Evolutionary conservation across 2,113 vertebrate genomes (phyloP).

Genomic region (Psettodes erumei): DNA sequence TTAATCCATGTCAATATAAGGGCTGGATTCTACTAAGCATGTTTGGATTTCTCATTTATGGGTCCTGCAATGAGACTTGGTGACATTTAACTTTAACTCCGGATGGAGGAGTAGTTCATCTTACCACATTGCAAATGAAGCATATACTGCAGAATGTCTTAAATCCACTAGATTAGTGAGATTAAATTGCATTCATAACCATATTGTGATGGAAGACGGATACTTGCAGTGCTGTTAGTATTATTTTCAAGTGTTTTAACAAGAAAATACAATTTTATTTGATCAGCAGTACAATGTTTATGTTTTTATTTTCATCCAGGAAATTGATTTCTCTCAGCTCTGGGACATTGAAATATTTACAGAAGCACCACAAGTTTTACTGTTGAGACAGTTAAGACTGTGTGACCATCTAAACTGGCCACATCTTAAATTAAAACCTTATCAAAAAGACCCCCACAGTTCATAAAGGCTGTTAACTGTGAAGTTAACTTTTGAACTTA

Average conservation of each 20-base stretch:
- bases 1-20: slow-evolving; percentile 57
- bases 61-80: slow-evolving; percentile 33
- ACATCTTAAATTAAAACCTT: neutral
- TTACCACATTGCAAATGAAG: slow-evolving; percentile 51
- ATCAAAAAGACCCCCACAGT: neutral
- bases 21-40: slow-evolving; percentile 36
- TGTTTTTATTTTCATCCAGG: neutral
- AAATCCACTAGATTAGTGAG: slow-evolving; percentile 22
- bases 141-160: slow-evolving; percentile 19
- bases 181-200: slow-evolving; percentile 23
- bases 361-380: slow-evolving; percentile 51
- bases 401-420: slow-evolving; percentile 7
- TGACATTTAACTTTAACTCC: slow-evolving; percentile 53
- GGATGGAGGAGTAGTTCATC: slow-evolving; percentile 26
- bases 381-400: slow-evolving; percentile 3
- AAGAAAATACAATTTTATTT: neutral
- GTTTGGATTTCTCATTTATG: slow-evolving; percentile 55
- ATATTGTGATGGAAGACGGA: slow-evolving; percentile 4
- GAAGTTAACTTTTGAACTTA: slow-evolving; percentile 27
- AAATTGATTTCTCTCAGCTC: neutral
- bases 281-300: neutral
- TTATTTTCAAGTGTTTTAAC: neutral
- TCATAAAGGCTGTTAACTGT: no score
- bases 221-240: neutral
- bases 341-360: slow-evolving; percentile 14